Evolutionary conservation across 2,888 invertebrate species (phyloP).

Genomic region (Cataglyphis cursor): DNA sequence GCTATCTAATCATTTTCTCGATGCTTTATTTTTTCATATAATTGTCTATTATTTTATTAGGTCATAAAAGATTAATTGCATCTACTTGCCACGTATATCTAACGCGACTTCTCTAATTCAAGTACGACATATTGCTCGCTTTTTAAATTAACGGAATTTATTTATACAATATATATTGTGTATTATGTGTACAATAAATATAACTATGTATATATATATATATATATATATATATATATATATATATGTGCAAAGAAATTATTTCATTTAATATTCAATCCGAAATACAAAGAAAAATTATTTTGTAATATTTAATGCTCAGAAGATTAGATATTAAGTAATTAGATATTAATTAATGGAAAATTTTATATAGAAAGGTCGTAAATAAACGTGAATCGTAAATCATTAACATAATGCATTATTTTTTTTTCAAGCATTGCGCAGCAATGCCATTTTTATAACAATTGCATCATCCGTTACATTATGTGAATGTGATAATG

Average conservation of each 20-base stretch:
- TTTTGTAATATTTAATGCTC: neutral
- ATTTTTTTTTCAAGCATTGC: conserved; percentile 75
- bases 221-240: too few relatives aligned
- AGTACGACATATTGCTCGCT: neutral
- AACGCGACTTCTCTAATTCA: neutral
- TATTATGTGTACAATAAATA: conserved; percentile 22
- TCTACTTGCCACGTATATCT: conserved; percentile 1
- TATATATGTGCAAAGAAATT: neutral
- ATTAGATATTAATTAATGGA: neutral
- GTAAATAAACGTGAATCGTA: conserved; percentile 41
- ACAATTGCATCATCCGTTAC: conserved; percentile 80
- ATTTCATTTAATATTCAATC: neutral
- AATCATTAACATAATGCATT: conserved; percentile 65
- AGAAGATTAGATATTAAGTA: neutral
- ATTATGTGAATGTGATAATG: conserved; percentile 63
- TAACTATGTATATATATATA: neutral
- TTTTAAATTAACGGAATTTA: conserved; percentile 11
- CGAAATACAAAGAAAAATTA: neutral
- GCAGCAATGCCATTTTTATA: conserved; percentile 83
- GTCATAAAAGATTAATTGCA: neutral
- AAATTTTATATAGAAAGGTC: conserved; percentile 36
- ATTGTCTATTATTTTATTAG: neutral
- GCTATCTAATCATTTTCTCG: neutral
- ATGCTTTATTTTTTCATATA: neutral
- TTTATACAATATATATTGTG: neutral